Evolutionary conservation across 2,113 vertebrate genomes (phyloP).

Genomic region (Archocentrus centrarchus): DNA sequence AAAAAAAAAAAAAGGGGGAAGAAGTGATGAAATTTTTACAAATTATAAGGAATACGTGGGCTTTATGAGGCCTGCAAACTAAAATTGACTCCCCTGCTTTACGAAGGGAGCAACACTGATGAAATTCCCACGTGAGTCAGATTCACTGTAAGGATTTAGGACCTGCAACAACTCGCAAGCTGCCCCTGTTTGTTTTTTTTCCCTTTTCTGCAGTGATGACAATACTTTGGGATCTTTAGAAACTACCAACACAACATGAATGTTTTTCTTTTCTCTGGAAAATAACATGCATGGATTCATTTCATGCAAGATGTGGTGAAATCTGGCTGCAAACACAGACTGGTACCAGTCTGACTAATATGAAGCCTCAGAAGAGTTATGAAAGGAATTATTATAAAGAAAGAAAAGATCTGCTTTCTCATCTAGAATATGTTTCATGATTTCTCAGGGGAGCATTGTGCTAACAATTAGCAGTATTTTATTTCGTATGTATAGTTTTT

Average conservation of each 20-base stretch:
- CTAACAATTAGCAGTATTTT: not conserved
- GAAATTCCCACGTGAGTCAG: not conserved
- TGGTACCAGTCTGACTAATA: not conserved
- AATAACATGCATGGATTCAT: not conserved
- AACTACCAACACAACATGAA: not conserved
- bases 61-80: not conserved
- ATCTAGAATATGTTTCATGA: not conserved
- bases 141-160: not conserved
- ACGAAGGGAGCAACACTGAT: not conserved
- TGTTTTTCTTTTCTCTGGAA: not conserved
- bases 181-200: not conserved
- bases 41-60: not conserved
- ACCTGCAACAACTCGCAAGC: not conserved
- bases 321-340: not conserved
- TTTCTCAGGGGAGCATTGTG: not conserved
- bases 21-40: not conserved
- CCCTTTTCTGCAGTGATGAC: not conserved
- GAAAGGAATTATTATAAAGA: no score
- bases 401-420: not conserved
- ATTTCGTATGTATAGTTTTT: no score
- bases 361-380: not conserved
- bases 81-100: not conserved
- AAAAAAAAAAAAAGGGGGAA: not conserved
- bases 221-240: not conserved
- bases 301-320: not conserved